Evolutionary conservation across 2,113 vertebrate species (phyloP).

Genomic region (Lampris megalopsis): DNA sequence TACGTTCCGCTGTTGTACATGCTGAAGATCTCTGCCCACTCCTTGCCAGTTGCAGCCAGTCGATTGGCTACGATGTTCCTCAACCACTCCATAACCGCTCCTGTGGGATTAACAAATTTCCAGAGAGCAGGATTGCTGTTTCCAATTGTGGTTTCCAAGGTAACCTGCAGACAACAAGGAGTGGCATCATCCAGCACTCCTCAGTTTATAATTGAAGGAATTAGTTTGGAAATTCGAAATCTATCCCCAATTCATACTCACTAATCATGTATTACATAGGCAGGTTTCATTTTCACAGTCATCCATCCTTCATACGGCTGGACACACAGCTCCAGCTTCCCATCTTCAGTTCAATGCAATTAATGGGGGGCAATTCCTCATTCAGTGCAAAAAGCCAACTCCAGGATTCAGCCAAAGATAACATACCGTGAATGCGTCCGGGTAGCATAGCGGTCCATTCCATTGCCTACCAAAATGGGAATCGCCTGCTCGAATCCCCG

Average conservation of each 20-base stretch:
- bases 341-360: too few relatives aligned
- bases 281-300: too few relatives aligned
- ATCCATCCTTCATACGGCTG: too few relatives aligned
- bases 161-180: conserved; percentile 80
- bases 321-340: too few relatives aligned
- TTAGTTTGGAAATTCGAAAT: too few relatives aligned
- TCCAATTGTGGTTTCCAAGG: conserved; percentile 94
- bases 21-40: conserved; percentile 87
- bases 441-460: too few relatives aligned
- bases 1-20: conserved; percentile 96
- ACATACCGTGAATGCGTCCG: too few relatives aligned
- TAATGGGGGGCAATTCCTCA: too few relatives aligned
- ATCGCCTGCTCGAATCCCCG: too few relatives aligned
- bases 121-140: conserved; percentile 90
- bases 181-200: background rate
- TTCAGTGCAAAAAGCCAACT: too few relatives aligned
- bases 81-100: conserved; percentile 91
- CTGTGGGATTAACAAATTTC: conserved; percentile 87
- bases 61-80: conserved; percentile 93
- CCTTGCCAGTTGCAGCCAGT: conserved; percentile 81
- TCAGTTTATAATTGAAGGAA: background rate
- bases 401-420: too few relatives aligned
- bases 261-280: background rate
- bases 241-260: background rate
- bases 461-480: too few relatives aligned